These are phyloP conservation scores for Parauchenoglanis punctatus DNA, from an alignment of 2,797 vertebrate genomes.

Conservation along the genomic window DNA sequence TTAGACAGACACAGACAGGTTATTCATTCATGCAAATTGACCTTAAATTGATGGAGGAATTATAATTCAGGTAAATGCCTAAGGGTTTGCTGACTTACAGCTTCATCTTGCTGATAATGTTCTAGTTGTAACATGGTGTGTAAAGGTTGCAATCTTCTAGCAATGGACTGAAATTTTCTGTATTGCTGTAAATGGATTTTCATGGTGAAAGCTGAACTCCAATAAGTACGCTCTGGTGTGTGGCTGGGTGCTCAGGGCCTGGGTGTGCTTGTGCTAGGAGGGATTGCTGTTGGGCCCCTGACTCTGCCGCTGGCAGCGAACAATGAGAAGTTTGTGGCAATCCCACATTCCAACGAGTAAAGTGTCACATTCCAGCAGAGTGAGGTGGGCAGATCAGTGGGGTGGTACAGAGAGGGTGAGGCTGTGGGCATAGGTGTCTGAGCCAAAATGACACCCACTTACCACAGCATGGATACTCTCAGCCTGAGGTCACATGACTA, in stretches of 20 bases:
- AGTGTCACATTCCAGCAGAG: slow-evolving; percentile 69
- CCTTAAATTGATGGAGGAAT: slow-evolving; percentile 1
- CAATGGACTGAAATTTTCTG: not conserved
- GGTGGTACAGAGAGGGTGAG: slow-evolving; percentile 40
- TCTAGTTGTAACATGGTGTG: not conserved
- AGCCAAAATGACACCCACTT: slow-evolving; percentile 30
- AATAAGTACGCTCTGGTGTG: not conserved
- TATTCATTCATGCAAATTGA: not conserved
- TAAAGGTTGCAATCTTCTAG: not conserved
- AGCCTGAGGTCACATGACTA: slow-evolving; percentile 14
- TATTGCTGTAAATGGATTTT: not conserved
- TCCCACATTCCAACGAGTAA: slow-evolving; percentile 64
- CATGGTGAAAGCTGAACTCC: not conserved
- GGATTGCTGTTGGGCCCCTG: slow-evolving; percentile 36
- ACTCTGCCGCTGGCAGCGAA: slow-evolving; percentile 57
- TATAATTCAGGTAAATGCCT: not conserved
- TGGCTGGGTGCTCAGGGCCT: not conserved
- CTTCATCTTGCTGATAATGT: slow-evolving; percentile 1
- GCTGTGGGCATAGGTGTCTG: slow-evolving; percentile 30
- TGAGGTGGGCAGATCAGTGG: slow-evolving; percentile 55
- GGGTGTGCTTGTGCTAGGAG: slow-evolving; percentile 10
- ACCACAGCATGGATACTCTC: not conserved
- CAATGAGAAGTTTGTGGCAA: slow-evolving; percentile 58
- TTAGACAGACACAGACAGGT: slow-evolving; percentile 31
- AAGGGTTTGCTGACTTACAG: not conserved